Conservation (phyloP, 2,113 vertebrate genomes). For the Limnothrissa miodon region DNA sequence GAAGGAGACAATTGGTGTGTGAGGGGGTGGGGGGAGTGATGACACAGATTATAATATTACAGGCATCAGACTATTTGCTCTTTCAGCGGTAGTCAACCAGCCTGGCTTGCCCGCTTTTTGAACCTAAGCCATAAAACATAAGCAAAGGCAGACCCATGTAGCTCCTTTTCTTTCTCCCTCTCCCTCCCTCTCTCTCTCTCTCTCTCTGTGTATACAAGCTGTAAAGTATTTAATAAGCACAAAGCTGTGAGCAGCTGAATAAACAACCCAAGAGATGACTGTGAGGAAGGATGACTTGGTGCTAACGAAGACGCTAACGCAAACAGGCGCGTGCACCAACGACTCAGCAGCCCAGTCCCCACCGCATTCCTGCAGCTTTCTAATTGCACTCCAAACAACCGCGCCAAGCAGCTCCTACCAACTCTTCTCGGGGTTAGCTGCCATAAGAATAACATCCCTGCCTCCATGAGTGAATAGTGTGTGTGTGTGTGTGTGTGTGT, state of each 20-base stretch:
- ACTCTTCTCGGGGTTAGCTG: neutral
- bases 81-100: constrained; percentile 13
- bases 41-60: constrained; percentile 33
- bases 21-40: constrained; percentile 27
- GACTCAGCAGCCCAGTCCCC: neutral
- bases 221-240: neutral
- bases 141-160: neutral
- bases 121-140: neutral
- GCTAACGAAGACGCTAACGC: neutral
- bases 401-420: neutral
- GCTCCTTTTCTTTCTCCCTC: neutral
- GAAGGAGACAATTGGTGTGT: neutral
- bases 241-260: neutral
- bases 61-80: constrained; percentile 45
- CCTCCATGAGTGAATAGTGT: neutral
- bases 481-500: too few relatives aligned
- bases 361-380: neutral
- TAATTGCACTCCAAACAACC: neutral
- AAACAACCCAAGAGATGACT: neutral
- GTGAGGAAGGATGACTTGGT: neutral
- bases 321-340: neutral
- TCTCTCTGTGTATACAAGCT: neutral
- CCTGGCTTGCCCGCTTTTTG: neutral
- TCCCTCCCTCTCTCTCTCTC: neutral
- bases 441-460: neutral